Base-by-base conservation (phyloP, 2,888 invertebrate species). In the Pyrochroa serraticornis region DNA sequence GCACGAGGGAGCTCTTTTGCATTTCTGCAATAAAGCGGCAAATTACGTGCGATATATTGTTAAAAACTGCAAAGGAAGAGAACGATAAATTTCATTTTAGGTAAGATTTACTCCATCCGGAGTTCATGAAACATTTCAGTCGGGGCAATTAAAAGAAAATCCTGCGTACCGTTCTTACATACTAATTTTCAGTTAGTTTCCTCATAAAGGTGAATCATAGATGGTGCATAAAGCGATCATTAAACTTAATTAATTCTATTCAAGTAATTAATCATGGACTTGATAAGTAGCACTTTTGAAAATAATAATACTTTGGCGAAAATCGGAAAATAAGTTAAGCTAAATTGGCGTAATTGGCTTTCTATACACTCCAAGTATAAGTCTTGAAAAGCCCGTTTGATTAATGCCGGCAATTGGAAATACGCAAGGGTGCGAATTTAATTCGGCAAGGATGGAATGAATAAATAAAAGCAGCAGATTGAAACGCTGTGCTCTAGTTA, bases 391-490 rank as follows among this genome's bases (percentile, higher is more conserved):
- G 47, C 54, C 53, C 32, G 38, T 44, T 37, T 55, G 54, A 55
- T 55, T 55, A 55, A 55, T 53, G 47, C 46, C 44, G 30, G 50
- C 51, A 51, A 56, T 57, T 46, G 57, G 43, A 35, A 46, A 33
- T 57, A 37, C 35, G 50, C 50, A 45, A 51, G 57, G 57, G 57
- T 51, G 57, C 46, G 47, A 57, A 57, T 57, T 46, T 46, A 57
- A 57, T 57, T 57, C 51, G 22, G 31, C 46, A 39, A 51, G 46
- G 50, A 56, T 51, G 47, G 50, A 50, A 51, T 57, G 51, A 57
- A 57, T 57, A 57, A 57, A 57, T 57, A 57, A 57, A 57, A 42
- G 47, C 50, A 37, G n/a, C 39, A 46, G 44, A 57, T 50, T 50
- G 56, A 50, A 50, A 46, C 34, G 42, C 10, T 22, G 44, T 38